phyloP scores from a whole-genome alignment of 2,113 vertebrate genomes.

The Rhizomys pruinosus region DNA sequence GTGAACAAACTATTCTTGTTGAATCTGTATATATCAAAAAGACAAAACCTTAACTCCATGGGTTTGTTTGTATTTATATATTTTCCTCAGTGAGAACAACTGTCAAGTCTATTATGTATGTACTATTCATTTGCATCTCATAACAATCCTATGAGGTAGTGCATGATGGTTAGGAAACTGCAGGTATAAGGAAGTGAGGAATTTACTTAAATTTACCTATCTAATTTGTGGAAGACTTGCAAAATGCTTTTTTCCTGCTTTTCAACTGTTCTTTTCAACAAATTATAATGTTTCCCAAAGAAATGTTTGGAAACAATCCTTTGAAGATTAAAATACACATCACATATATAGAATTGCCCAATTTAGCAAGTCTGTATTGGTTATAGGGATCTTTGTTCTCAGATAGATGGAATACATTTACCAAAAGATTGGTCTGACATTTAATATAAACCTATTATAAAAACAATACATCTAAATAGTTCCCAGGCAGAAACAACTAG shows the following conservation, averaged over 20 bases:
- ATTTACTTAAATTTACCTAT: conserved; percentile 29
- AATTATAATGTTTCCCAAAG: conserved; percentile 26
- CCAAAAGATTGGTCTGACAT: background rate
- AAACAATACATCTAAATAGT: conserved; percentile 58
- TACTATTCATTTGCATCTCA: background rate
- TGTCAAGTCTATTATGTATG: background rate
- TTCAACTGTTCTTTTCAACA: background rate
- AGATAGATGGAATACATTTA: conserved; percentile 28
- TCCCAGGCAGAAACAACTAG: conserved; percentile 62
- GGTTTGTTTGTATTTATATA: background rate
- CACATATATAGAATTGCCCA: conserved; percentile 33
- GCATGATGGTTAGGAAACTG: conserved; percentile 29
- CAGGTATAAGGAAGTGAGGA: background rate
- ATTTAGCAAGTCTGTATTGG: conserved; percentile 26
- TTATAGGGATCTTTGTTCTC: conserved; percentile 21
- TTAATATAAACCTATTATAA: conserved; percentile 38
- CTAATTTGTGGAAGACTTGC: background rate
- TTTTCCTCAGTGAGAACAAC: background rate
- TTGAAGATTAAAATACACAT: conserved; percentile 35
- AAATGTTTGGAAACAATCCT: conserved; percentile 40
- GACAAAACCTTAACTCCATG: background rate
- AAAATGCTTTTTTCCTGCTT: conserved; percentile 8
- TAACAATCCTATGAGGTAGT: background rate
- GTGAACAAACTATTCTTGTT: conserved; percentile 17
- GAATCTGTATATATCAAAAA: background rate